Percentiles rank a stretch among this genome's conserved stretches.
These are phyloP conservation scores for Tokudaia muenninki DNA, from an alignment of 2,797 vertebrate genomes.

Conservation along the genomic window DNA sequence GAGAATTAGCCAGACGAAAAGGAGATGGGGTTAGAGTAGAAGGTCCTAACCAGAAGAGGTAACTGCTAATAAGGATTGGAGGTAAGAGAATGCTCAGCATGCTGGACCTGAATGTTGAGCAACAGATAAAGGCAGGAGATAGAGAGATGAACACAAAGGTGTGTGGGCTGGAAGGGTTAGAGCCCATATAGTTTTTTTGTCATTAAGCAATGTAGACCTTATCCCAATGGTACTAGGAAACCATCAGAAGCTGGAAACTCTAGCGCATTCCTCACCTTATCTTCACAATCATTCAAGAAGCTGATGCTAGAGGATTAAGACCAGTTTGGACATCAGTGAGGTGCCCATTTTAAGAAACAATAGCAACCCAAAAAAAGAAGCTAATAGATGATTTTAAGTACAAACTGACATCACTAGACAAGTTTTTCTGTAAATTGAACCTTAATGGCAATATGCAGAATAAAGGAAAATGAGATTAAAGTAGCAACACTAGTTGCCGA, in stretches of 20 bases:
- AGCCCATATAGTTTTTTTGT: neutral
- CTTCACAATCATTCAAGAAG: neutral
- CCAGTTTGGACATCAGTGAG: neutral
- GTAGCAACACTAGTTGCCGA: slow-evolving; percentile 23
- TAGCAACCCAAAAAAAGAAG: neutral
- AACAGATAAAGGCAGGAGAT: neutral
- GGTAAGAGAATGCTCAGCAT: neutral
- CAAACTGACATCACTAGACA: neutral
- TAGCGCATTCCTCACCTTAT: neutral
- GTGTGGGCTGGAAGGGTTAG: neutral
- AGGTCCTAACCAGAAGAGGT: neutral
- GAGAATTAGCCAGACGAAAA: slow-evolving; percentile 54
- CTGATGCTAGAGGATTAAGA: neutral
- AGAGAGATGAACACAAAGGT: neutral
- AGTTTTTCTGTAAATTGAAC: slow-evolving; percentile 29
- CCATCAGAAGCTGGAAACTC: neutral
- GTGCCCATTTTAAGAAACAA: neutral
- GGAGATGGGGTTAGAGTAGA: neutral
- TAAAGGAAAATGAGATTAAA: neutral
- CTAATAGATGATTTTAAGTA: slow-evolving; percentile 52
- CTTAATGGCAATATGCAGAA: neutral
- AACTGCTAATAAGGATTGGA: neutral
- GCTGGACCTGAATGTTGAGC: neutral
- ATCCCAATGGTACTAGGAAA: slow-evolving; percentile 1
- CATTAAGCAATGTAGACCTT: slow-evolving; percentile 53